These are phyloP conservation scores for Brachypterus glaber DNA, from an alignment of 2,888 invertebrate genomes.

Conservation along the genomic window DNA sequence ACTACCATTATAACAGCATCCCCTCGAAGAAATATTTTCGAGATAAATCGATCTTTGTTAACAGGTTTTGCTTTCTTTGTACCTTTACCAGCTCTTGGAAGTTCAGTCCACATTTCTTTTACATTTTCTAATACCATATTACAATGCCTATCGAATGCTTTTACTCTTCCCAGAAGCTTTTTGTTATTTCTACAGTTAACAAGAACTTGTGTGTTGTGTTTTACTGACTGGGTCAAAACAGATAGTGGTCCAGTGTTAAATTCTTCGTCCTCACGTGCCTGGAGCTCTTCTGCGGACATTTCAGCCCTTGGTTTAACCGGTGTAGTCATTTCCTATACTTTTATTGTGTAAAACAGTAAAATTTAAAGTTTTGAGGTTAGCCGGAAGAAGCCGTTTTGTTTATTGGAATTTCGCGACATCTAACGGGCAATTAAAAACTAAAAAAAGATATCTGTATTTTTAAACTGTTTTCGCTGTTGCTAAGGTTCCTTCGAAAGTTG, in stretches of 20 bases:
- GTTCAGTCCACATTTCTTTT: slow-evolving; percentile 99
- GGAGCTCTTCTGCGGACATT: slow-evolving; percentile 91
- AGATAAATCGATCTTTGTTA: slow-evolving; percentile 90
- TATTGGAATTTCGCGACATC: too few relatives aligned
- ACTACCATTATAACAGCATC: slow-evolving; percentile 97
- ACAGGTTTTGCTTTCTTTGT: slow-evolving; percentile 91
- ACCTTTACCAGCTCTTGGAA: slow-evolving; percentile 94
- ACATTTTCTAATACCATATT: slow-evolving; percentile 99
- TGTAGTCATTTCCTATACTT: too few relatives aligned
- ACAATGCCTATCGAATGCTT: slow-evolving; percentile 92
- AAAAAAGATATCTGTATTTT: too few relatives aligned
- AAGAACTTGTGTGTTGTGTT: slow-evolving; percentile 95
- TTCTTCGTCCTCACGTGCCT: slow-evolving; percentile 94
- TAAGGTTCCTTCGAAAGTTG: too few relatives aligned
- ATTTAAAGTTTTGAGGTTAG: too few relatives aligned
- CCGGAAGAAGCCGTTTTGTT: too few relatives aligned
- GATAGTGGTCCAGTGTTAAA: slow-evolving; percentile 97
- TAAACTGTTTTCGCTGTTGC: too few relatives aligned
- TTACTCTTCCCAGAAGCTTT: slow-evolving; percentile 91
- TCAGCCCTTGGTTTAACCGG: slow-evolving; percentile 51
- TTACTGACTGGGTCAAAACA: slow-evolving; percentile 94
- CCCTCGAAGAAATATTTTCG: slow-evolving; percentile 99
- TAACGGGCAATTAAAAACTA: too few relatives aligned
- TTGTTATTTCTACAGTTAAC: slow-evolving; percentile 99
- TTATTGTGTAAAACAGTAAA: too few relatives aligned